Evolutionary conservation across 2,888 invertebrate species (phyloP), one percentile per base, ranked within the genome.

Genomic region (Drosophila testacea): DNA sequence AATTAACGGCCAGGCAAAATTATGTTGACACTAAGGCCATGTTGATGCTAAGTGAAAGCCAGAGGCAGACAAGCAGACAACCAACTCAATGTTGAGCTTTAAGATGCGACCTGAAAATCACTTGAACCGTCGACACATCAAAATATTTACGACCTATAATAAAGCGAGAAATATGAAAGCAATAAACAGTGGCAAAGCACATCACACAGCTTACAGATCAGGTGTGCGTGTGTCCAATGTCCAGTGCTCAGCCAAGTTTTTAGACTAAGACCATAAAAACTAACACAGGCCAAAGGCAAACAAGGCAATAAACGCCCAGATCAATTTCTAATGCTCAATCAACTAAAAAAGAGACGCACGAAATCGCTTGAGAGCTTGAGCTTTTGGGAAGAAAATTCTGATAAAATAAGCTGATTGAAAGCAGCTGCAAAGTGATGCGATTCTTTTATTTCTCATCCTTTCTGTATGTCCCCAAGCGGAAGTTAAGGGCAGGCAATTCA

Each of bases 291-390:
- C 68, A 48, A 28, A 38, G 62, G 65, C 66, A 77, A 83, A 72
- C 83, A 82, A 62, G 76, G 78, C 76, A 80, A 87, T 83, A 87
- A 84, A 87, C 78, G 79, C 70, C 69, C 69, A 81, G 82, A 84
- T 83, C 87, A 87, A 83, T 83, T 83, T 84, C 87, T 69, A 78
- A 84, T 78, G 82, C 85, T 84, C 82, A 83, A 84, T 87, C 82
- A 87, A 78, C 87, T 84, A 75, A 78, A 77, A 79, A 72, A 66
- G 59, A 54, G 11, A 13, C 22, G 32, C 6, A 16, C 10, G 11
- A 9, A n/a, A 30, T 30, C 67, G 32, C 55, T 75, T 52, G 56
- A 68, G 52, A 76, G 73, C 56, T 27, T 27, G 52, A 76, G 73
- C 56, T 27, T 27, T 63, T 64, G 36, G 62, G 36, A 54, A 28